Conservation (phyloP, 2,888 invertebrate species). For the Crossocerus cetratus region DNA sequence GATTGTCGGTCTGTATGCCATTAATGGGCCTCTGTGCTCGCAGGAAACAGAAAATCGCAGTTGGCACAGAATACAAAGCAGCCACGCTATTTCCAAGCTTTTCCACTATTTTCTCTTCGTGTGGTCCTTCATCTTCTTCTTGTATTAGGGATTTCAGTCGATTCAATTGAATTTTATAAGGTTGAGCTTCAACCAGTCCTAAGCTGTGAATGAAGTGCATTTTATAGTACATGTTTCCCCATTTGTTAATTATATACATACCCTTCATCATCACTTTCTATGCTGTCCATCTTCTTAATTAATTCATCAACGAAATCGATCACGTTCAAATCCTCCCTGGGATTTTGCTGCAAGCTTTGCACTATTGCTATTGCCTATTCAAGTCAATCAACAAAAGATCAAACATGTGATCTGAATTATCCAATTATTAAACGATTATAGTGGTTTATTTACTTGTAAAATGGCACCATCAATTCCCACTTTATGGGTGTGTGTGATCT, state of each 20-base stretch:
- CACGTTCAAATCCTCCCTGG: slow-evolving; percentile 77
- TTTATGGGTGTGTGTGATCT: slow-evolving; percentile 82
- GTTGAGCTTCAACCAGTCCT: slow-evolving; percentile 73
- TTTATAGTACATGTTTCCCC: background rate
- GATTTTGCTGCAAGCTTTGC: slow-evolving; percentile 78
- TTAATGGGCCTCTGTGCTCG: slow-evolving; percentile 78
- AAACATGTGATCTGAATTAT: background rate
- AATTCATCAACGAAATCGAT: slow-evolving; percentile 78
- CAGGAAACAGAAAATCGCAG: slow-evolving; percentile 85
- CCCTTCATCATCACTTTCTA: slow-evolving; percentile 78
- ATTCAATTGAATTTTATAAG: slow-evolving; percentile 80
- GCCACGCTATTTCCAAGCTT: slow-evolving; percentile 80
- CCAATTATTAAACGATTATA: background rate
- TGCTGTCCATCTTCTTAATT: slow-evolving; percentile 78
- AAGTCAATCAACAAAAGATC: background rate
- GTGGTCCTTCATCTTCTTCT: slow-evolving; percentile 74
- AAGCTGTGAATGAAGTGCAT: slow-evolving; percentile 58
- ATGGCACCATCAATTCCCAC: slow-evolving; percentile 80
- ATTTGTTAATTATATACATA: slow-evolving; percentile 44
- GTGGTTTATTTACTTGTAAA: slow-evolving; percentile 74
- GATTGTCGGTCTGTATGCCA: slow-evolving; percentile 78
- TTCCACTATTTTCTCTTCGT: slow-evolving; percentile 78
- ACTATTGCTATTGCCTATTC: slow-evolving; percentile 80
- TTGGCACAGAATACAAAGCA: slow-evolving; percentile 85
- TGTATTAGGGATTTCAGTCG: slow-evolving; percentile 78